phyloP scores from a whole-genome alignment of 2,797 vertebrate species.

The Chromis chromis region DNA sequence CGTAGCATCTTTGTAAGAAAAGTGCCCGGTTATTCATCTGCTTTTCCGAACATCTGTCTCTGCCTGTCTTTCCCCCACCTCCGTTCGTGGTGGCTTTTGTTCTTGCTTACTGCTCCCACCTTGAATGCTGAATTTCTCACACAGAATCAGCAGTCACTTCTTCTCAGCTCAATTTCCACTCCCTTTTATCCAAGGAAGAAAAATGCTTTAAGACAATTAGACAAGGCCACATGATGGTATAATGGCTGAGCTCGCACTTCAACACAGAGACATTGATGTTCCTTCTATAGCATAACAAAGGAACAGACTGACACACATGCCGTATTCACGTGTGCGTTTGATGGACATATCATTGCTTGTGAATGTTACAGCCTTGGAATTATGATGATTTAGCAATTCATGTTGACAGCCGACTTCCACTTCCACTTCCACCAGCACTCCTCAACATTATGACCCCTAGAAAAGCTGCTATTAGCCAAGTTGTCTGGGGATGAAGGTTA shows the following conservation, averaged over 20 bases:
- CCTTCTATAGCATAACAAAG: constrained; percentile 41
- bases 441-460: constrained; percentile 28
- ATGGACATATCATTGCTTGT: constrained; percentile 17
- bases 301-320: not conserved
- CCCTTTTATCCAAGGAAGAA: constrained; percentile 32
- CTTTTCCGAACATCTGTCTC: constrained; percentile 2
- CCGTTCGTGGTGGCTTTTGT: constrained; percentile 38
- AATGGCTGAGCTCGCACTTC: constrained; percentile 43
- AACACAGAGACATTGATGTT: constrained; percentile 53
- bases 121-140: constrained; percentile 39
- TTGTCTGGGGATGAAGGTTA: constrained; percentile 3
- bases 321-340: constrained; percentile 30
- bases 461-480: constrained; percentile 30
- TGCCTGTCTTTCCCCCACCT: constrained; percentile 14
- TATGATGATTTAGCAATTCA: constrained; percentile 27
- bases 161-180: constrained; percentile 20
- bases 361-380: constrained; percentile 23
- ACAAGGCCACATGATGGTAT: constrained; percentile 61
- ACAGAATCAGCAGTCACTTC: constrained; percentile 29
- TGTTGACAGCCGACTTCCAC: constrained; percentile 19
- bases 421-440: constrained; percentile 21
- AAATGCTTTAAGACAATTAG: constrained; percentile 63
- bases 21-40: constrained; percentile 28
- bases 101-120: constrained; percentile 31
- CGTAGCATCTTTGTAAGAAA: constrained; percentile 37